phyloP scores from a whole-genome alignment of 2,113 vertebrate genomes.

The Corydoras sp. region DNA sequence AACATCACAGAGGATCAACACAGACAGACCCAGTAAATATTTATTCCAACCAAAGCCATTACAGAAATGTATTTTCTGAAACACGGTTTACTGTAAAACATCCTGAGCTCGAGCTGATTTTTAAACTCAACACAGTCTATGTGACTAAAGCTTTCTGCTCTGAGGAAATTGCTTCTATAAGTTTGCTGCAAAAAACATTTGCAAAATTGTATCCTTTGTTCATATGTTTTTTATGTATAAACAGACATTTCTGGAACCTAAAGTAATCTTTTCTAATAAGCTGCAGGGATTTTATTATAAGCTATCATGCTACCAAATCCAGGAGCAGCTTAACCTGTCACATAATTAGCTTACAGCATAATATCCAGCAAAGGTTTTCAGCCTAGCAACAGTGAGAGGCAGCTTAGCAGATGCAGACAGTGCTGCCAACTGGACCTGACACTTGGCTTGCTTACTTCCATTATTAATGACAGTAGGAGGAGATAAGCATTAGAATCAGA shows the following conservation, averaged over 20 bases:
- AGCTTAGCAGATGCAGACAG: slow-evolving; percentile 6
- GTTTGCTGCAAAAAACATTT: no score
- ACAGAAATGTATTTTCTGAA: not conserved
- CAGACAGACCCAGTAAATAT: no score
- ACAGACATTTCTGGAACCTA: not conserved
- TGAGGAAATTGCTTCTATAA: no score
- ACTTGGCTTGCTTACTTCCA: slow-evolving; percentile 13
- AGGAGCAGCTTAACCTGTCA: slow-evolving; percentile 18
- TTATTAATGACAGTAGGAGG: slow-evolving; percentile 12
- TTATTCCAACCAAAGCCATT: no score
- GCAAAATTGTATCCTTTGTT: no score
- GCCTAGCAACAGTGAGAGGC: slow-evolving; percentile 10
- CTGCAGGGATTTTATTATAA: slow-evolving; percentile 1
- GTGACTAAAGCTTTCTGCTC: no score
- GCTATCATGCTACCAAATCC: slow-evolving; percentile 3
- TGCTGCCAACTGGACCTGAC: slow-evolving; percentile 26
- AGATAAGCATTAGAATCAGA: slow-evolving; percentile 6
- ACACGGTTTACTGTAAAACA: not conserved
- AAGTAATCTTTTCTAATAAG: not conserved
- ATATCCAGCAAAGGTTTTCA: slow-evolving; percentile 8
- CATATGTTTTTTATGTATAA: no score
- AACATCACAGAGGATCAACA: not conserved
- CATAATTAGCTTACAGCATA: slow-evolving; percentile 24
- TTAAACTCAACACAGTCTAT: not conserved
- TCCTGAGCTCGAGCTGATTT: not conserved